phyloP scores from a whole-genome alignment of 2,113 vertebrate genomes.

The Henicopernis longicauda region DNA sequence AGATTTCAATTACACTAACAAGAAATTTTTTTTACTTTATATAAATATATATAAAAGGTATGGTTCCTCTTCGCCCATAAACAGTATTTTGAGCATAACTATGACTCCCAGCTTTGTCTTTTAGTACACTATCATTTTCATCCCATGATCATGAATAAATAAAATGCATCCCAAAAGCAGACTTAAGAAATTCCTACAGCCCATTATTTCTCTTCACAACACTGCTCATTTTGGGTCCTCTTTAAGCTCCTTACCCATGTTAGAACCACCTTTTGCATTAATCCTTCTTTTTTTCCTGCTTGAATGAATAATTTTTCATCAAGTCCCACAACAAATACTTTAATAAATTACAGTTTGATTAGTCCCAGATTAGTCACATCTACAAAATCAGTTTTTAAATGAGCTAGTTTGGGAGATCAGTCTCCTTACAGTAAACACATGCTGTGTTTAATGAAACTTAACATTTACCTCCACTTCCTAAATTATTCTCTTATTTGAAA shows the following conservation, averaged over 20 bases:
- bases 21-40: neutral
- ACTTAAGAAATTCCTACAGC: neutral
- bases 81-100: neutral
- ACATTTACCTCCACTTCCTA: neutral
- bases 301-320: slow-evolving; percentile 7
- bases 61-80: neutral
- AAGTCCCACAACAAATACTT: slow-evolving; percentile 12
- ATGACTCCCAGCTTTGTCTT: neutral
- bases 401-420: neutral
- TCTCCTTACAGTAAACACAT: slow-evolving; percentile 1
- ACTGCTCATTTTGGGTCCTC: neutral
- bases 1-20: neutral
- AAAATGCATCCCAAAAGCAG: neutral
- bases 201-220: neutral
- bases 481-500: neutral
- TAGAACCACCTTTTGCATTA: neutral
- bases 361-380: neutral
- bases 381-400: slow-evolving; percentile 18
- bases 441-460: slow-evolving; percentile 20
- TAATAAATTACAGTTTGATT: slow-evolving; percentile 37
- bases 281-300: neutral
- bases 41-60: neutral
- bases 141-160: neutral
- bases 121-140: neutral
- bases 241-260: neutral